A percentile compares a stretch with the other conserved stretches of the same genome.
Conservation (phyloP, 2,113 vertebrate species). For the Gambusia affinis region DNA sequence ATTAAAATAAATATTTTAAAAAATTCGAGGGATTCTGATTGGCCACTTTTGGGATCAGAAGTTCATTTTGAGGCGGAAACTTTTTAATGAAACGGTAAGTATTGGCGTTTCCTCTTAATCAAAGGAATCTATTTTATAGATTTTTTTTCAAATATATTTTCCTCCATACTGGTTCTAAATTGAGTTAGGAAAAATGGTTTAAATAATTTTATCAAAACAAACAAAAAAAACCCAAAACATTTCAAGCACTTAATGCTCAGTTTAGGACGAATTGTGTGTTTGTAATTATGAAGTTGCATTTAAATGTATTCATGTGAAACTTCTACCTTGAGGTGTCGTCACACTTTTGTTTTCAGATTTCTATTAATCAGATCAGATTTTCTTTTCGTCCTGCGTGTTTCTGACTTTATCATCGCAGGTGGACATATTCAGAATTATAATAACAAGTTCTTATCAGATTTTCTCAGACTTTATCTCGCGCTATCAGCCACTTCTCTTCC, state of each 20-base stretch:
- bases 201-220: no score
- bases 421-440: constrained; percentile 56
- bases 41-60: constrained; percentile 12
- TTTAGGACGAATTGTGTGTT: background rate
- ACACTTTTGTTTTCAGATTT: constrained; percentile 41
- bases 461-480: constrained; percentile 66
- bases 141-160: no score
- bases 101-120: constrained; percentile 13
- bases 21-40: background rate
- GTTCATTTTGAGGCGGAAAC: constrained; percentile 7
- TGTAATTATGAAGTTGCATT: background rate
- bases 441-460: constrained; percentile 63
- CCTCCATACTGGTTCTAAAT: no score
- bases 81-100: background rate
- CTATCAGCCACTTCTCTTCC: constrained; percentile 52
- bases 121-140: no score
- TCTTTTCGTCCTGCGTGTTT: background rate
- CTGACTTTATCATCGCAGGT: constrained; percentile 24
- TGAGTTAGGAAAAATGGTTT: no score
- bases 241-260: no score
- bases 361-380: constrained; percentile 54
- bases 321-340: background rate
- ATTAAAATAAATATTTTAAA: no score
- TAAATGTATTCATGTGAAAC: background rate
- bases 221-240: no score